Evolutionary conservation across 2,797 vertebrate genomes (phyloP), one percentile per base, ranked within the genome.

Genomic region (Acrocephalus scirpaceus): DNA sequence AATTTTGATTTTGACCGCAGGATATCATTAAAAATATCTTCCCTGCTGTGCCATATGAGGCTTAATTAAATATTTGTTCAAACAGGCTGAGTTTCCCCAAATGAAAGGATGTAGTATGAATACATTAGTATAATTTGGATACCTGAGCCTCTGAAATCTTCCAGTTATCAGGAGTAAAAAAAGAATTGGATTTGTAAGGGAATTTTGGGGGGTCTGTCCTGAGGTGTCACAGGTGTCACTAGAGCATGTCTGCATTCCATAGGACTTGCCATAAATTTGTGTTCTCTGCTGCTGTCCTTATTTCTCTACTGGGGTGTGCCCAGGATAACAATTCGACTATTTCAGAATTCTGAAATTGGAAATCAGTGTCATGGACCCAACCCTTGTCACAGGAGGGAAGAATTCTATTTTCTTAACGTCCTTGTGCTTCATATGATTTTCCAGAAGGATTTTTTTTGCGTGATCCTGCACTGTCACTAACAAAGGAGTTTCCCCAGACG

Each of bases 21-120:
- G 70, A 84, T 72, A 86, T 88, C 42, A 84, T 95, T 95, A 95
- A 93, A 93, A 95, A 92, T 93, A 75, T 86, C 78, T 88, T 58
- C 38, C 78, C 47, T 95, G 78, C 89, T 93, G 69, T 90, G 85
- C 75, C 42, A 19, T 67, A 51, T 32, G 38, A 94, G 66, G n/a
- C 32, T 86, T 93, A 86, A 94, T 94, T 91, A 95, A 95, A 90
- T 91, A 86, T 88, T 94, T 93, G 75, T 64, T 93, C 72, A 73
- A 81, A 72, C 30, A 61, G 12, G 22, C 38, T 34, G 69, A 86
- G 54, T 66, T 93, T 67, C 54, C 60, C 38, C 40, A 60, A 84
- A 78, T 60, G 58, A 62, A 86, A 81, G 16, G 66, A 50, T 66
- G 34, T 38, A 54, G 26, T 25, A 10, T 27, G 79, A 92, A 88